These are phyloP conservation scores for Hestina assimilis DNA, from an alignment of 1,140 invertebrate genomes.

Conservation along the genomic window DNA sequence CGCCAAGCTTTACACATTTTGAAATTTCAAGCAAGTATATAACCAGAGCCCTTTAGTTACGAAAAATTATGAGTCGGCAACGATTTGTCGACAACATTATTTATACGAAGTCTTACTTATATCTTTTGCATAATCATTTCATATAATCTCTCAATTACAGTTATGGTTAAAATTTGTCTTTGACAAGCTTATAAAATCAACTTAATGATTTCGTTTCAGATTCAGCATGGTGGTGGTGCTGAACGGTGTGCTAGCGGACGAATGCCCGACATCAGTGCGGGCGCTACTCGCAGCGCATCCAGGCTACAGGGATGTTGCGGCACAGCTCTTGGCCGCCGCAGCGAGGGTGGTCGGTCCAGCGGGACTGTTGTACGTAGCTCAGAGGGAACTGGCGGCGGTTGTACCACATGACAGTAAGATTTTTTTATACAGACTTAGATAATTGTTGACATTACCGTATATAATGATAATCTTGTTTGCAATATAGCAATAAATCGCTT, in stretches of 20 bases:
- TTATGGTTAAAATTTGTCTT: no score
- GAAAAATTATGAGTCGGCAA: no score
- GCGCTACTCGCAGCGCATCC: constrained; percentile 89
- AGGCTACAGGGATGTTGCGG: constrained; percentile 90
- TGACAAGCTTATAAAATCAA: no score
- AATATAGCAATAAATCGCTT: no score
- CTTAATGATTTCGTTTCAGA: constrained; percentile 46
- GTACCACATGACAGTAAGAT: constrained; percentile 90
- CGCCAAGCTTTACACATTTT: no score
- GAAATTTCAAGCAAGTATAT: no score
- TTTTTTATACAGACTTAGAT: not conserved
- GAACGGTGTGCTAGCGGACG: constrained; percentile 91
- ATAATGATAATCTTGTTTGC: no score
- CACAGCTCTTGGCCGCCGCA: constrained; percentile 86
- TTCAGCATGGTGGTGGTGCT: constrained; percentile 89
- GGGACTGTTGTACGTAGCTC: constrained; percentile 92
- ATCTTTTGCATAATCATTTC: no score
- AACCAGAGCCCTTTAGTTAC: no score
- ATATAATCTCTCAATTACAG: no score
- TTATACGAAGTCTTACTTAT: no score
- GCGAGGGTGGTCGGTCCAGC: constrained; percentile 89
- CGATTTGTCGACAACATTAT: no score
- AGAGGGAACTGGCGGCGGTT: constrained; percentile 94
- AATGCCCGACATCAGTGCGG: constrained; percentile 88
- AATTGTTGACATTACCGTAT: not conserved